Evolutionary conservation across 2,113 vertebrate species (phyloP), one percentile per base, ranked within the genome.

Genomic region (Sorex fumeus): DNA sequence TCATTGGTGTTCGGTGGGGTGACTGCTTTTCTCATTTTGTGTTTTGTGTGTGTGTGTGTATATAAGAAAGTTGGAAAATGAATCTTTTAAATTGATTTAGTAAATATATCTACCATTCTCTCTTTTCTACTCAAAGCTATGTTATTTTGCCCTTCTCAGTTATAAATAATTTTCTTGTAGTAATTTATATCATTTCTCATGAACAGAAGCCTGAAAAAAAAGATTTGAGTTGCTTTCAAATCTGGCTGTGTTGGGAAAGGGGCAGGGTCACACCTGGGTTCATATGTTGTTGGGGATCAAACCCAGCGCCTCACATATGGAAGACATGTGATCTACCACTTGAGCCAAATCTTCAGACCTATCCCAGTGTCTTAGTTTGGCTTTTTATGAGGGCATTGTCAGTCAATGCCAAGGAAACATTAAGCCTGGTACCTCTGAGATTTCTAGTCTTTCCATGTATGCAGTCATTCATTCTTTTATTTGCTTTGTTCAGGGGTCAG

Each of bases 61-160:
- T 77, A 53, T 30, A 6, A 78, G 66, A 78, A 3, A 69, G 81
- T 36, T 82, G 30, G 47, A 64, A 78, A 93, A 4, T 34, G 32
- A 67, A 74, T 64, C 13, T 91, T 74, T 79, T 70, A 86, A 86
- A 84, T 79, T 16, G 64, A 6, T 66, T 82, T 47, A 62, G 57
- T 79, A 32, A 47, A 23, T 43, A 25, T 32, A 47, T 34, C n/a
- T 84, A 67, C 45, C 75, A 18, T 66, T 90, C 84, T 53, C 36
- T 86, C 36, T 84, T 66, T 91, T 34, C 77, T 45, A 64, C 1
- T 83, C 15, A 21, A 21, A 18, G 27, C 32, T 74, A 18, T 91
- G 34, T 77, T 87, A 85, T 85, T 84, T 93, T 43, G 64, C 72
- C 3, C 25, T 91, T 90, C 45, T 75, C 32, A 32, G 60, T 70